Conservation (phyloP, 2,113 vertebrate species). For the Entomyzon cyanotis region DNA sequence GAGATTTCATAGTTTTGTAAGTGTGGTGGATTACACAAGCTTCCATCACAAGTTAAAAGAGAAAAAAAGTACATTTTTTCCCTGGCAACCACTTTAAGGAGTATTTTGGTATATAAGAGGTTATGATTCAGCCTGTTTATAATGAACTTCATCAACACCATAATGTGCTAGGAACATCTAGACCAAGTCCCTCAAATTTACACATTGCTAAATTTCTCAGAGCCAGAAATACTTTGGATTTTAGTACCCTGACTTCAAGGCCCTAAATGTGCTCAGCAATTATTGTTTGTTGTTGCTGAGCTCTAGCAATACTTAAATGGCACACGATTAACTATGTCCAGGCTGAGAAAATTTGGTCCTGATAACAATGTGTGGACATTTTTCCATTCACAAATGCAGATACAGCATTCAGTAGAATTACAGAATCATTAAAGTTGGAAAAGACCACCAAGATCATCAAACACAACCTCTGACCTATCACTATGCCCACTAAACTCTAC, state of each 20-base stretch:
- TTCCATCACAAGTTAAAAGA: background rate
- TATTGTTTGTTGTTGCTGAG: background rate
- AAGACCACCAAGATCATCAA: background rate
- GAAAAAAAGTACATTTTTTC: background rate
- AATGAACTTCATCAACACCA: background rate
- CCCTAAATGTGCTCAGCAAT: background rate
- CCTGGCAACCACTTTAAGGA: background rate
- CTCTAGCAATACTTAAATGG: background rate
- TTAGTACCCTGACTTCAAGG: background rate
- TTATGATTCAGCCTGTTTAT: background rate
- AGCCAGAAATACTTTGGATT: background rate
- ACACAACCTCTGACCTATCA: background rate
- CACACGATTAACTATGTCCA: background rate
- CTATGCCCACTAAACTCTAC: background rate
- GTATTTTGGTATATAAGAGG: background rate
- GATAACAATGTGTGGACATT: background rate
- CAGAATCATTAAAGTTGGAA: background rate
- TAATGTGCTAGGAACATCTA: background rate
- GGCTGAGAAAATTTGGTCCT: background rate
- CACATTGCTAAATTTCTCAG: accelerated
- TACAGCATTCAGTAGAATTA: background rate
- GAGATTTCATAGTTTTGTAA: background rate
- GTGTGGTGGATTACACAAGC: background rate
- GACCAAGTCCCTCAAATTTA: background rate
- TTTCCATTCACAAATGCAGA: background rate